Conservation (phyloP, 1,140 invertebrate species). For the Macrobrachium rosenbergii region DNA sequence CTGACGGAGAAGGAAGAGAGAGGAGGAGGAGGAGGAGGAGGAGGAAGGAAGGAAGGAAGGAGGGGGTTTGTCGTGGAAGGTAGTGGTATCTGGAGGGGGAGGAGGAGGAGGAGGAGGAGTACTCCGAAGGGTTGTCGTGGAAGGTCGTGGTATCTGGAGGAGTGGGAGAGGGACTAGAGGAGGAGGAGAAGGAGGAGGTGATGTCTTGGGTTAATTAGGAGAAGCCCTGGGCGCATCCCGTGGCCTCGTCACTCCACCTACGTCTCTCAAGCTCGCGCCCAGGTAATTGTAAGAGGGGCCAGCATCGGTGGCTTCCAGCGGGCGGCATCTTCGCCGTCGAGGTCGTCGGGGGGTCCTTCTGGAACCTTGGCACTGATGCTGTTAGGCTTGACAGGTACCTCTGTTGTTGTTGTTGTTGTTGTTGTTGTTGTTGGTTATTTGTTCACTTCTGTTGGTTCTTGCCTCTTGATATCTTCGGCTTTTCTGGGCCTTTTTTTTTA, state of each 20-base stretch:
- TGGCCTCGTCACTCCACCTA: conserved; percentile 45
- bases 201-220: conserved; percentile 56
- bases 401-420: no score
- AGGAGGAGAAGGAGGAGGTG: no score
- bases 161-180: background rate
- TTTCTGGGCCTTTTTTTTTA: no score
- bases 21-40: background rate
- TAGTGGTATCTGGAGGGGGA: background rate
- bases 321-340: conserved; percentile 9
- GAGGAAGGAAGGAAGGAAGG: background rate
- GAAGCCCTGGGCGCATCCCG: conserved; percentile 42
- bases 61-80: background rate
- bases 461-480: no score
- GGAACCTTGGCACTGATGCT: no score
- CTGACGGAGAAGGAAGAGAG: no score
- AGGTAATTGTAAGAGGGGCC: conserved; percentile 51
- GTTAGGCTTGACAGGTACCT: no score
- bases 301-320: background rate
- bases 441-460: no score
- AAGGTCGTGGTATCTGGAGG: background rate
- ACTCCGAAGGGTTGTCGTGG: background rate
- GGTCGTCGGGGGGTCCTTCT: background rate
- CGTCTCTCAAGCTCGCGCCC: conserved; percentile 58
- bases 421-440: no score
- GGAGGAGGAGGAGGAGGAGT: background rate